Conservation (phyloP, 2,888 invertebrate genomes). For the Polylopha cassiicola region DNA sequence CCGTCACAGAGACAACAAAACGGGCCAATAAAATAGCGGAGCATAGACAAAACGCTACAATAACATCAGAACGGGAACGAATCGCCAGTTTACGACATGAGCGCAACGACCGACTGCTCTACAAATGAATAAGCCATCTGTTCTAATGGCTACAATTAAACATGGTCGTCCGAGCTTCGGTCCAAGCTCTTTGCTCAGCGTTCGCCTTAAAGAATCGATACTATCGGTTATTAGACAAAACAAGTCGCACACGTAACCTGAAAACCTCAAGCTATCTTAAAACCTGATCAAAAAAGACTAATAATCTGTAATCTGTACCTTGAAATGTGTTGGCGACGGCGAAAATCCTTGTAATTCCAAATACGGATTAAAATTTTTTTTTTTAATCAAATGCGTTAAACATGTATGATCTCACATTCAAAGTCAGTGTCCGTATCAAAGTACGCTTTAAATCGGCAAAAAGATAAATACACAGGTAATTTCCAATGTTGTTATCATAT, state of each 20-base stretch:
- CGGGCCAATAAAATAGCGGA: slow-evolving; percentile 69
- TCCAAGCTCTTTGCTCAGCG: slow-evolving; percentile 47
- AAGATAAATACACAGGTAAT: slow-evolving; percentile 24
- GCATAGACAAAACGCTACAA: slow-evolving; percentile 77
- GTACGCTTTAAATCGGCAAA: slow-evolving; percentile 12
- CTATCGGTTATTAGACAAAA: slow-evolving; percentile 22
- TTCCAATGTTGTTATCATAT: slow-evolving; percentile 35
- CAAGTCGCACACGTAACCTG: not conserved
- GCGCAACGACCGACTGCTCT: slow-evolving; percentile 74
- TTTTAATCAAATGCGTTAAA: too few species aligned
- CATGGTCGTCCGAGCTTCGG: slow-evolving; percentile 58
- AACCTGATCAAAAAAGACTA: not conserved
- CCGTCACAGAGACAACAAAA: slow-evolving; percentile 67
- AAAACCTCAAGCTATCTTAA: not conserved
- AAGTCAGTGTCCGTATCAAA: slow-evolving; percentile 18
- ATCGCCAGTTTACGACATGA: slow-evolving; percentile 75
- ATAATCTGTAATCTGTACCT: not conserved
- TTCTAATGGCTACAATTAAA: slow-evolving; percentile 76
- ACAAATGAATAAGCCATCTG: slow-evolving; percentile 78
- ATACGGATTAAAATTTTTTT: too few species aligned
- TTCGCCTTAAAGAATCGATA: slow-evolving; percentile 55
- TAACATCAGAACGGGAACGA: slow-evolving; percentile 76
- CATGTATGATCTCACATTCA: too few species aligned
- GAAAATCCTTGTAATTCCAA: not conserved
- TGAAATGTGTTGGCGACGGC: not conserved